Evolutionary conservation across 1,140 invertebrate species (phyloP), one percentile per base, ranked within the genome.

Genomic region (Caerostris extrusa): DNA sequence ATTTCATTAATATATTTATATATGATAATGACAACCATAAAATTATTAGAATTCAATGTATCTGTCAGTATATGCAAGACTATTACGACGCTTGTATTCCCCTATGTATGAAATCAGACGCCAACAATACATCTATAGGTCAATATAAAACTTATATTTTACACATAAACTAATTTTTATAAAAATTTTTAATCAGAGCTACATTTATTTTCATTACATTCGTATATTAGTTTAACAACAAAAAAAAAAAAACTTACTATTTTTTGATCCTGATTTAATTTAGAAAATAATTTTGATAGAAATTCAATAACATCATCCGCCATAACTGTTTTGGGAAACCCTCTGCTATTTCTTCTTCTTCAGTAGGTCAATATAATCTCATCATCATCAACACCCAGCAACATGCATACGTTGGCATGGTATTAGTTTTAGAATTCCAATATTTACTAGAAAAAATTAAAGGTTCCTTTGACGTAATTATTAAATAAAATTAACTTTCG

Each of bases 241-340:
- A 56, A 53, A n/a, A n/a, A n/a, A n/a, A n/a, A n/a, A n/a, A 64
- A 56, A 89, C 92, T 88, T 89, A 93, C 92, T 93, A 14, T 56
- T 93, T n/a, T 93, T 34, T 81, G 86, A 88, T 67, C 77, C 67
- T 53, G 67, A 77, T 88, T 56, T 88, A 93, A 93, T 88, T 93
- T 88, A 81, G 69, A 93, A 89, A 58, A 88, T 61, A 93, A 93
- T 81, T 93, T 93, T 55, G 86, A 93, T 71, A 50, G 87, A 87
- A 67, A 81, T 88, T 88, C 67, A 82, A 56, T 71, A 93, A 87
- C 86, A 93, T 89, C 56, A 93, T 93, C 92, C 92, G 92, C 92
- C 92, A 93, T 93, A 81, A 93, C 92, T 93, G 86, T 93, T 91
- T 91, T 88, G 61, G 61, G 69, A 61, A 82, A 81, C n/a, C 71